Evolutionary conservation across 2,797 vertebrate species (phyloP).

Genomic region (Enteromius afrohamiltoni): DNA sequence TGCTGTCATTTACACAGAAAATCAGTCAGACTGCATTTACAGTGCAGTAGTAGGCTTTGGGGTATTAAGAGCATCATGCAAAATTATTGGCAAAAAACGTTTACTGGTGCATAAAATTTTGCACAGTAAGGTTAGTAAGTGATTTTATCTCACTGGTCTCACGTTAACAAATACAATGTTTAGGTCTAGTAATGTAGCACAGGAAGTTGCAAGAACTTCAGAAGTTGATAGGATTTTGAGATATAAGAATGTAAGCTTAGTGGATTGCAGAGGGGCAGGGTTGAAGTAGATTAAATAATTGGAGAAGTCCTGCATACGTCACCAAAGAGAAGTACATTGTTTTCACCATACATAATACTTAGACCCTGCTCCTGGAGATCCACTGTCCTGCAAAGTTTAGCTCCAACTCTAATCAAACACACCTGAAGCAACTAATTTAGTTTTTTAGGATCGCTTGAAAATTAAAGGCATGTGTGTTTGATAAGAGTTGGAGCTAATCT

Average conservation of each 20-base stretch:
- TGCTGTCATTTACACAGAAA: background rate
- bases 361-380: too few relatives aligned
- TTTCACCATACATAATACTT: background rate
- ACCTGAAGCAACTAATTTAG: too few relatives aligned
- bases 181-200: background rate
- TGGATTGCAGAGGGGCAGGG: background rate
- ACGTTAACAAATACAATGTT: background rate
- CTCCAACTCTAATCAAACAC: too few relatives aligned
- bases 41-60: background rate
- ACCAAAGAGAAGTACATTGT: background rate
- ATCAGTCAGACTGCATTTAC: background rate
- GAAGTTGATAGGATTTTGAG: constrained; percentile 1
- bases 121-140: background rate
- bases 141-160: background rate
- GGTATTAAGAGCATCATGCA: background rate
- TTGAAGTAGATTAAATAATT: background rate
- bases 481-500: too few relatives aligned
- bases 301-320: background rate
- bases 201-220: background rate
- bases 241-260: background rate
- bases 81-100: background rate
- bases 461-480: too few relatives aligned
- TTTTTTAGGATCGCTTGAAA: too few relatives aligned
- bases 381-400: too few relatives aligned
- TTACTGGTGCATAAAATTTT: background rate